Percentiles rank a stretch among this genome's conserved stretches.
phyloP scores from a whole-genome alignment of 2,113 vertebrate species.

The Ariopsis seemanni region DNA sequence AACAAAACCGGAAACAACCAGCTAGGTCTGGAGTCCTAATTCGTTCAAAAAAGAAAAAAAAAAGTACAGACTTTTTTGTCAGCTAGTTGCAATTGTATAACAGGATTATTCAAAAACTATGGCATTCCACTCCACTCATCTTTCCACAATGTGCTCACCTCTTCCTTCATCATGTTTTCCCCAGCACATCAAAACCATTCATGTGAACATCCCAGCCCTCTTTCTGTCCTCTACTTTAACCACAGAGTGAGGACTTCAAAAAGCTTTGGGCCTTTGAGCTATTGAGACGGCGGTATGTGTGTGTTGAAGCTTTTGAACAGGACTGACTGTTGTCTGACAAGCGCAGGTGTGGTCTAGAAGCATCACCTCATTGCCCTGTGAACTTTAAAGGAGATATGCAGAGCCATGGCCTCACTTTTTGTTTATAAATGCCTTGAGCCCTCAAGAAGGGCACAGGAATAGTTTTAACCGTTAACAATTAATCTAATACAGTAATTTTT shows the following conservation, averaged over 20 bases:
- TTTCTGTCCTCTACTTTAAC: constrained; percentile 55
- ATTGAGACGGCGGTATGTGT: constrained; percentile 62
- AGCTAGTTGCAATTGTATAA: neutral
- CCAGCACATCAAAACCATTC: constrained; percentile 61
- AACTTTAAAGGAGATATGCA: constrained; percentile 34
- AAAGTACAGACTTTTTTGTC: too few relatives aligned
- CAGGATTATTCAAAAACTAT: neutral
- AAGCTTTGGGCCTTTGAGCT: constrained; percentile 63
- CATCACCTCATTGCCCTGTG: constrained; percentile 63
- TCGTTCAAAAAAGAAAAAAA: neutral
- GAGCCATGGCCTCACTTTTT: too few relatives aligned
- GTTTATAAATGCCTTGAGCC: too few relatives aligned
- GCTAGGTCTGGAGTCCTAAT: neutral
- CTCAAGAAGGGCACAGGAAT: too few relatives aligned
- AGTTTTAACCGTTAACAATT: too few relatives aligned
- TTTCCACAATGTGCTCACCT: neutral
- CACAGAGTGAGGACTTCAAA: constrained; percentile 68
- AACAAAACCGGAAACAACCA: neutral
- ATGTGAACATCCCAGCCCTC: constrained; percentile 34
- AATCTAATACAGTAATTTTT: too few relatives aligned
- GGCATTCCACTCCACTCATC: constrained; percentile 19
- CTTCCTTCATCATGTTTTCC: constrained; percentile 10
- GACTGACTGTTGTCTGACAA: constrained; percentile 35
- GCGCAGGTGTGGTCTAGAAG: constrained; percentile 67
- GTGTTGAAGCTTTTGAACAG: constrained; percentile 54